Evolutionary conservation across 2,797 vertebrate genomes (phyloP).

Genomic region (Micromesistius poutassou): DNA sequence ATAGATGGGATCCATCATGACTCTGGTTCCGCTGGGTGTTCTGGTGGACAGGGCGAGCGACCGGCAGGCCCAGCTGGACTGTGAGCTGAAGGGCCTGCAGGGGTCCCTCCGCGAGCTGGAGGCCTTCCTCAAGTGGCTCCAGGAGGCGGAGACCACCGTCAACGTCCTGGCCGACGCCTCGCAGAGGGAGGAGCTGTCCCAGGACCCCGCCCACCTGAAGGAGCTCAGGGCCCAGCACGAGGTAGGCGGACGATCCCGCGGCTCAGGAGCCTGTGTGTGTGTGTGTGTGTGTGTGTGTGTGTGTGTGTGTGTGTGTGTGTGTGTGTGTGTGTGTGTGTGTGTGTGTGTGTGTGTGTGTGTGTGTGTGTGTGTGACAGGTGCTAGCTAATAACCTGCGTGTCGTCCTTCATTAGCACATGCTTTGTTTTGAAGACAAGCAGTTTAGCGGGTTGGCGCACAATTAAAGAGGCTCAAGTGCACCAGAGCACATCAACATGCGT

Average conservation of each 20-base stretch:
- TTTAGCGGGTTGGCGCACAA: neutral
- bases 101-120: conserved; percentile 86
- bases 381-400: conserved; percentile 55
- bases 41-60: conserved; percentile 75
- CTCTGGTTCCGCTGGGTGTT: neutral
- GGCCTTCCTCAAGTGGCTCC: conserved; percentile 92
- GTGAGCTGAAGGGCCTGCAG: conserved; percentile 83
- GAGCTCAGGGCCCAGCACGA: conserved; percentile 85
- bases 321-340: no score
- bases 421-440: conserved; percentile 25
- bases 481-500: neutral
- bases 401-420: conserved; percentile 50
- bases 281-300: no score
- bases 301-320: no score
- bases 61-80: conserved; percentile 81
- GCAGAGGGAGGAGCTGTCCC: conserved; percentile 81
- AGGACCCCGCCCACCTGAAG: conserved; percentile 74
- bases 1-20: neutral
- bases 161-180: conserved; percentile 88
- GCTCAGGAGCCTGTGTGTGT: no score
- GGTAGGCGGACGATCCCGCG: conserved; percentile 67
- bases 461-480: neutral
- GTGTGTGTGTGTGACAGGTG: conserved; percentile 32
- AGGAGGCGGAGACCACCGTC: conserved; percentile 89
- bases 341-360: conserved; percentile 24